Base-by-base conservation (phyloP, 2,888 invertebrate species). In the Lomographa bimaculata region DNA sequence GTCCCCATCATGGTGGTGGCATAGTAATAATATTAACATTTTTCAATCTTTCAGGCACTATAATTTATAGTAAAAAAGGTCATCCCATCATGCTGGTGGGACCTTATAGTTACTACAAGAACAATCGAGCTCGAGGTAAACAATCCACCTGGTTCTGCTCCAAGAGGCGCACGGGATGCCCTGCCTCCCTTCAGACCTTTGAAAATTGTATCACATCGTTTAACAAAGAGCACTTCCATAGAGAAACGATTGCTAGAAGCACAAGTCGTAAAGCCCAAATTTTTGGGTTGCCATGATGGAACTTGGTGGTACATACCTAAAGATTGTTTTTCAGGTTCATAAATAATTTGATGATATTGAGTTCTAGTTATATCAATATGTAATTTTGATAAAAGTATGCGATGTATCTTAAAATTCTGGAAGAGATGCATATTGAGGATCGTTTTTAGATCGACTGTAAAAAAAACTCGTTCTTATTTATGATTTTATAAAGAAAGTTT, bases 91-190 rank as follows among this genome's bases (percentile, higher is more conserved):
- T 82, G 14, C 35, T 57, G 5, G 18, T 73, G 3, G 69, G 66
- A 0, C 16, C 23, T 1, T 57, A 68, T 33, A 65, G 71, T 5
- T 81, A 59, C 43, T 66, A 76, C 43, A 61, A 58, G 26, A 70
- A 67, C 27, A 65, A 68, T 21, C 47, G 57, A 6, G 60, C 63
- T 12, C 48, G 30, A 10, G 74, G 76, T 2, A 28, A 50, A 0
- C 60, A 57, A 25, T 60, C 60, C 0, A 52, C 64, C 1, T 82
- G 79, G 80, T 66, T 58, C 17, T 81, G 80, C 34, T 48, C 61
- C 7, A 61, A 63, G 21, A 30, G 43, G 36, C 23, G 26, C n/a
- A 10, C 12, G 1, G 48, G 50, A 0, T 57, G 53, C 33, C 33
- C 41, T 26, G 50, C 51, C 1, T 53, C 42, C 0, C 20, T 60